Conservation (phyloP, 2,797 vertebrate genomes). For the Pangasius sanitwongsei region DNA sequence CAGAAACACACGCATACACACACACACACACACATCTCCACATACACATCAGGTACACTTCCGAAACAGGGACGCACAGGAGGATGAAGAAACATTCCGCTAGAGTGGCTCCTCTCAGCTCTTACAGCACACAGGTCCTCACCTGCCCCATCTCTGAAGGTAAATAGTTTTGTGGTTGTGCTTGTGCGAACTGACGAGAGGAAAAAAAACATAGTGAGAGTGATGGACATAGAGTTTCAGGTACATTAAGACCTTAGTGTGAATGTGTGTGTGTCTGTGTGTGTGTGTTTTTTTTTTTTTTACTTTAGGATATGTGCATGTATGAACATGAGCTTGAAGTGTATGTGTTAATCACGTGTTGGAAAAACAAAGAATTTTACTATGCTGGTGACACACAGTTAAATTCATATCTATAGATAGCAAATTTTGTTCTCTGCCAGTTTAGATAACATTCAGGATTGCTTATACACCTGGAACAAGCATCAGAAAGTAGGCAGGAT, state of each 20-base stretch:
- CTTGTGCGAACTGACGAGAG: neutral
- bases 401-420: neutral
- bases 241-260: neutral
- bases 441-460: neutral
- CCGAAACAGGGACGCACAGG: conserved; percentile 68
- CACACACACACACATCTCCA: conserved; percentile 34
- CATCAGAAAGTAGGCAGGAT: neutral
- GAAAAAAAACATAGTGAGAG: neutral
- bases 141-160: conserved; percentile 83
- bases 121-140: conserved; percentile 83
- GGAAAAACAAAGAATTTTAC: neutral
- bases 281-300: too few species aligned
- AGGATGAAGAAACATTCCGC: conserved; percentile 86
- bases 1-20: conserved; percentile 46
- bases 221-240: neutral
- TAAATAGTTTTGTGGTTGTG: conserved; percentile 61
- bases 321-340: neutral
- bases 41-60: conserved; percentile 47
- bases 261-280: neutral
- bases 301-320: neutral
- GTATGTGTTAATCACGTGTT: neutral
- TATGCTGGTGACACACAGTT: neutral
- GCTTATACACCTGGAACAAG: neutral
- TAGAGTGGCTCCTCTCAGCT: conserved; percentile 82
- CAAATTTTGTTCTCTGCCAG: neutral